Conservation (phyloP, 2,113 vertebrate genomes). For the Lepisosteus oculatus region DNA sequence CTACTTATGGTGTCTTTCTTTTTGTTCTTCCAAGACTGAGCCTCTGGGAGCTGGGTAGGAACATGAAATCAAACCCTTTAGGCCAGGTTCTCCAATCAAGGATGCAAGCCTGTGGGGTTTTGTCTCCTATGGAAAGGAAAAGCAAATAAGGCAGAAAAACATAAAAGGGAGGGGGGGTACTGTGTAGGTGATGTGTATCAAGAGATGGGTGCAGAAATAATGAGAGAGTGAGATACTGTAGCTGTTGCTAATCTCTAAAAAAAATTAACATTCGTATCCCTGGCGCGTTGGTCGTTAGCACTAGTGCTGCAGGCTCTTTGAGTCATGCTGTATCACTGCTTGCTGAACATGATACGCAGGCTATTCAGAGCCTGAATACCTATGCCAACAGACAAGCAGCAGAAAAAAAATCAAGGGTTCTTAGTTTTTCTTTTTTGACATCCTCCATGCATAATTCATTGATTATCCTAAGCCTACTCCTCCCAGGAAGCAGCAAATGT, state of each 20-base stretch:
- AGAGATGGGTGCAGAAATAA: neutral
- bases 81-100: neutral
- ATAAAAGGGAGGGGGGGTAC: neutral
- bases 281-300: neutral
- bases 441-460: too few relatives aligned
- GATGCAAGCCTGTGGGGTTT: neutral
- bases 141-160: neutral
- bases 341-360: neutral
- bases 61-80: neutral
- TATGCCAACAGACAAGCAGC: neutral
- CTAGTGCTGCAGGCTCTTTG: neutral
- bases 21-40: neutral
- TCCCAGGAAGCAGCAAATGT: too few relatives aligned
- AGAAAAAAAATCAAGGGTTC: too few relatives aligned
- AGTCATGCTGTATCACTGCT: neutral
- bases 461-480: too few relatives aligned
- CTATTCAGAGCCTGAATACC: neutral
- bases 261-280: slow-evolving; percentile 5
- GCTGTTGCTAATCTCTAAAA: slow-evolving; percentile 5
- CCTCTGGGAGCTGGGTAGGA: neutral
- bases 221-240: neutral
- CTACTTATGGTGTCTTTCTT: neutral
- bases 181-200: neutral
- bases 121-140: neutral
- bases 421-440: too few relatives aligned